Conservation (phyloP, 2,797 vertebrate species). For the Chelon labrosus region DNA sequence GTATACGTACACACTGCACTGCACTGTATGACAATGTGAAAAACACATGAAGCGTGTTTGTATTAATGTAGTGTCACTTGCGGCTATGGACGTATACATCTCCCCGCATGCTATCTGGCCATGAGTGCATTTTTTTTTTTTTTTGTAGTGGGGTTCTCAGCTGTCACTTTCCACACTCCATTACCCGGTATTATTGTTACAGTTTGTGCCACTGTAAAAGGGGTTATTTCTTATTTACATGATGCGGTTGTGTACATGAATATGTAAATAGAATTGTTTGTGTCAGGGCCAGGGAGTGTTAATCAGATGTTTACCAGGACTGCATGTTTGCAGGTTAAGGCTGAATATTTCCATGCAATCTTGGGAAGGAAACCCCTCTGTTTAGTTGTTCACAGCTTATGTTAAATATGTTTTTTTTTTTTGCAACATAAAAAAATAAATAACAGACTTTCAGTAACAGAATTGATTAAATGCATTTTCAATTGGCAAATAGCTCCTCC, state of each 20-base stretch:
- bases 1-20: slow-evolving; percentile 21
- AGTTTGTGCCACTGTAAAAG: slow-evolving; percentile 25
- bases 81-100: slow-evolving; percentile 14
- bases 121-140: slow-evolving; percentile 20
- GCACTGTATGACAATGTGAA: slow-evolving; percentile 6
- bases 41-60: slow-evolving; percentile 32
- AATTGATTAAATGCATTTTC: neutral
- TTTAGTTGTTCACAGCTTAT: slow-evolving; percentile 19
- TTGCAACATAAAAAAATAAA: neutral
- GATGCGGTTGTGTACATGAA: slow-evolving; percentile 49
- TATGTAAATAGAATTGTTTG: slow-evolving; percentile 48
- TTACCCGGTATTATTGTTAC: slow-evolving; percentile 23
- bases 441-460: neutral
- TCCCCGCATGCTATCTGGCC: slow-evolving; percentile 33
- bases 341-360: slow-evolving; percentile 27
- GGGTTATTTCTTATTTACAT: slow-evolving; percentile 52
- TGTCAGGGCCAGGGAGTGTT: slow-evolving; percentile 54
- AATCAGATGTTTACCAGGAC: slow-evolving; percentile 69
- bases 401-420: slow-evolving; percentile 18
- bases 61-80: slow-evolving; percentile 31
- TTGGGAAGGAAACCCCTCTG: slow-evolving; percentile 19
- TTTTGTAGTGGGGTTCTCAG: slow-evolving; percentile 27
- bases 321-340: slow-evolving; percentile 42
- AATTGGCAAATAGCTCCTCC: neutral
- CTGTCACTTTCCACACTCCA: slow-evolving; percentile 43